phyloP scores from a whole-genome alignment of 2,113 vertebrate genomes.

The Otus sunia region DNA sequence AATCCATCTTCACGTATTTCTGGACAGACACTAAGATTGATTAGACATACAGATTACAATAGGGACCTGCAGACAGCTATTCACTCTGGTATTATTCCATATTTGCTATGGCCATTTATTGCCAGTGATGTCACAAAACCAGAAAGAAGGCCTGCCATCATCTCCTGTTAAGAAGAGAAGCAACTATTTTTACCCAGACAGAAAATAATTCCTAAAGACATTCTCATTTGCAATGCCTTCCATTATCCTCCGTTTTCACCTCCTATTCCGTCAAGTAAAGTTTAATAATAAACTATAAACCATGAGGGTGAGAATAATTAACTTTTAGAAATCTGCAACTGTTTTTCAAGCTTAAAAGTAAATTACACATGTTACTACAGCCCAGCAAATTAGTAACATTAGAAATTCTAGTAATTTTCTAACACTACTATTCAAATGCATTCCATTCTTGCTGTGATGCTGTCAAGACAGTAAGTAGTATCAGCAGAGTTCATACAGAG shows the following conservation, averaged over 20 bases:
- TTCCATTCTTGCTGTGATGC: neutral
- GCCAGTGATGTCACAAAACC: neutral
- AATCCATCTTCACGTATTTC: neutral
- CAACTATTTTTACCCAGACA: neutral
- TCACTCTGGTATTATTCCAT: neutral
- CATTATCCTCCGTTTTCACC: neutral
- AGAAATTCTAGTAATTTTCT: neutral
- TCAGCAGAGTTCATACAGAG: neutral
- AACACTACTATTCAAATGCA: neutral
- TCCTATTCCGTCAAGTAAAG: neutral
- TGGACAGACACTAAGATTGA: neutral
- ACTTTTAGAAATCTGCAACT: neutral
- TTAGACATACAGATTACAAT: neutral
- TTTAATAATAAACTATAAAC: neutral
- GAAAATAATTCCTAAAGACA: neutral
- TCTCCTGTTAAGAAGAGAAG: neutral
- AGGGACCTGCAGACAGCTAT: neutral
- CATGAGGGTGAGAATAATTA: neutral
- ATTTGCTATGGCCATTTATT: neutral
- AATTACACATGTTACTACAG: neutral
- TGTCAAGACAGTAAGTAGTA: neutral
- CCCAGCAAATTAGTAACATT: neutral
- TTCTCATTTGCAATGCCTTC: neutral
- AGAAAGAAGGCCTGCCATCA: neutral
- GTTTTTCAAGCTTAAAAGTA: neutral